Evolutionary conservation across 2,888 invertebrate genomes (phyloP).

Genomic region (Synergus itoensis): DNA sequence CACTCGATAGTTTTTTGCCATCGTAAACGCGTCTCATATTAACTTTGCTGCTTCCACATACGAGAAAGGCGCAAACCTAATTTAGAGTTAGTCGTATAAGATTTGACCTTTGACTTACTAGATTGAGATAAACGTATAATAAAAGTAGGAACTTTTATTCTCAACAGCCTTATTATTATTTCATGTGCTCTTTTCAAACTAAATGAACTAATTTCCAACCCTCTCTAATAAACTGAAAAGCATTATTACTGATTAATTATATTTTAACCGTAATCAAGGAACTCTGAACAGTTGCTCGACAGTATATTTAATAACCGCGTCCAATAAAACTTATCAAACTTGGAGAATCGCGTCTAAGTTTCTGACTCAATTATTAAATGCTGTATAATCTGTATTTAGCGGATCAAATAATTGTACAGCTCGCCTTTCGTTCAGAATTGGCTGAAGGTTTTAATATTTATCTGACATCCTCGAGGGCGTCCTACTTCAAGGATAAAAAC

Average conservation of each 20-base stretch:
- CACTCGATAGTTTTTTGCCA: slow-evolving; percentile 75
- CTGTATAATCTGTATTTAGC: slow-evolving; percentile 8
- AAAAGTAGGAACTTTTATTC: background rate
- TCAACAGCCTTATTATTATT: no score
- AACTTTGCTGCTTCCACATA: slow-evolving; percentile 64
- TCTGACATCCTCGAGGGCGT: slow-evolving; percentile 22
- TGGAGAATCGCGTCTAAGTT: background rate
- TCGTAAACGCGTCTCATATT: slow-evolving; percentile 74
- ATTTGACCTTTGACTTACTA: background rate
- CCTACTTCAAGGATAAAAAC: slow-evolving; percentile 29
- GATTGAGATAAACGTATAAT: background rate
- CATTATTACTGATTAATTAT: background rate
- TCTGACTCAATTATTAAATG: slow-evolving; percentile 2
- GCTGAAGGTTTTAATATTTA: slow-evolving; percentile 33
- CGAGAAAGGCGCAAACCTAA: slow-evolving; percentile 45
- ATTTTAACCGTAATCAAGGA: background rate
- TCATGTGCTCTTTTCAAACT: background rate
- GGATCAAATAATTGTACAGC: slow-evolving; percentile 28
- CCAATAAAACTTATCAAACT: slow-evolving; percentile 28
- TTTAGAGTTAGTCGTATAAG: slow-evolving; percentile 38
- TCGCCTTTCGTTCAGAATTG: background rate
- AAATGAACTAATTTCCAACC: background rate
- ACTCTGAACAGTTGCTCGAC: background rate
- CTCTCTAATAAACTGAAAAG: background rate
- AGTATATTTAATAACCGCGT: background rate